These are phyloP conservation scores for Musca vetustissima DNA, from an alignment of 1,140 invertebrate species.

Conservation along the genomic window DNA sequence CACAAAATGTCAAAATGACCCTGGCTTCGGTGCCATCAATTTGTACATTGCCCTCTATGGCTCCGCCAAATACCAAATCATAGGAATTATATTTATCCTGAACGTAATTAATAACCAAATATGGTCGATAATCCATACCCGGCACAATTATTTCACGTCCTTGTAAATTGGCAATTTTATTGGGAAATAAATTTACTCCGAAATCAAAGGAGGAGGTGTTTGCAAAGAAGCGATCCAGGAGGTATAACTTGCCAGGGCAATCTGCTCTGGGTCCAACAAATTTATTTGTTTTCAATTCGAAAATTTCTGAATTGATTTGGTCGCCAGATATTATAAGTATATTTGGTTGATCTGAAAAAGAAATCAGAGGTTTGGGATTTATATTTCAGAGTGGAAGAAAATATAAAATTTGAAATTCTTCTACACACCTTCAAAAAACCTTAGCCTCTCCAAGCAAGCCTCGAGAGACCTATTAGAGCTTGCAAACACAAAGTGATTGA, in stretches of 20 bases:
- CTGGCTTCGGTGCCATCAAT: constrained; percentile 47
- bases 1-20: constrained; percentile 42
- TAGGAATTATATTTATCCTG: constrained; percentile 19
- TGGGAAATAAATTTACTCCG: constrained; percentile 33
- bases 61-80: background rate
- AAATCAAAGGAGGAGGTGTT: constrained; percentile 26
- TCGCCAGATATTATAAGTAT: constrained; percentile 39
- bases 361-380: too few species aligned
- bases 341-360: constrained; percentile 43
- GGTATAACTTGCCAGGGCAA: constrained; percentile 29
- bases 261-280: constrained; percentile 38
- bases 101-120: constrained; percentile 43
- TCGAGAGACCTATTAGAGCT: constrained; percentile 25
- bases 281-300: constrained; percentile 48
- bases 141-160: constrained; percentile 44
- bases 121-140: constrained; percentile 44
- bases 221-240: constrained; percentile 36
- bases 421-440: constrained; percentile 44
- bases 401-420: background rate
- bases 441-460: constrained; percentile 4
- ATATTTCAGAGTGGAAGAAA: too few species aligned
- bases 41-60: background rate
- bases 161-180: constrained; percentile 38
- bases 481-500: constrained; percentile 45
- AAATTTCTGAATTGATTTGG: constrained; percentile 2